Conservation (phyloP, 2,888 invertebrate species). For the Pristionchus entomophagus region DNA sequence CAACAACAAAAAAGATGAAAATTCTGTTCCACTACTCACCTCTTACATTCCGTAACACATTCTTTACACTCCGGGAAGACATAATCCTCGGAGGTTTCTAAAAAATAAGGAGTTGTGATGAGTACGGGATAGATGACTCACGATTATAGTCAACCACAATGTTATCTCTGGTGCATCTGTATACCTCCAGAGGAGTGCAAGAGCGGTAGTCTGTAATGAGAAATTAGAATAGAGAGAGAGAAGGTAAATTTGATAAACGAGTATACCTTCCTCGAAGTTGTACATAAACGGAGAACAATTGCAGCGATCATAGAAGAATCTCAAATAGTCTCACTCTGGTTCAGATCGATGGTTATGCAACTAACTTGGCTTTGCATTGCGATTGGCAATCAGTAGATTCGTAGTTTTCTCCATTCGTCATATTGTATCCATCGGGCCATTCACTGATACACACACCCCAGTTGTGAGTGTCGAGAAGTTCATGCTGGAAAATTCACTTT, state of each 20-base stretch:
- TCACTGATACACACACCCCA: conserved; percentile 21
- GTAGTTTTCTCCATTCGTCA: neutral
- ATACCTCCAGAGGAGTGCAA: conserved; percentile 57
- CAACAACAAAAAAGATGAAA: too few species aligned
- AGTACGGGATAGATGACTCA: conserved; percentile 16
- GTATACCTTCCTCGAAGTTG: conserved; percentile 52
- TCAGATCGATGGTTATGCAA: neutral
- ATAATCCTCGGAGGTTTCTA: conserved; percentile 12
- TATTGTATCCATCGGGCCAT: neutral
- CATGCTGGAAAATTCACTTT: neutral
- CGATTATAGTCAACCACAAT: conserved; percentile 49
- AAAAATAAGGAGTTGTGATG: neutral
- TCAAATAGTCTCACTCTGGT: neutral
- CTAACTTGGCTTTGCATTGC: conserved; percentile 27
- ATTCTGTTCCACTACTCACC: neutral
- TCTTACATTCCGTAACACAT: conserved; percentile 60
- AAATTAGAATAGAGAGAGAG: too few species aligned
- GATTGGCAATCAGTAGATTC: conserved; percentile 2
- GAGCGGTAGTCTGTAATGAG: conserved; percentile 54
- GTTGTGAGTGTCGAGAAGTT: neutral
- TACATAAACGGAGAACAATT: conserved; percentile 62
- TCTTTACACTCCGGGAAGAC: conserved; percentile 52
- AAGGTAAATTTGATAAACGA: neutral
- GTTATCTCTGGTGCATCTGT: conserved; percentile 52
- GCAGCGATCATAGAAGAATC: conserved; percentile 57